Conservation (phyloP, 1,140 invertebrate genomes). For the Alviniconcha marisindica region DNA sequence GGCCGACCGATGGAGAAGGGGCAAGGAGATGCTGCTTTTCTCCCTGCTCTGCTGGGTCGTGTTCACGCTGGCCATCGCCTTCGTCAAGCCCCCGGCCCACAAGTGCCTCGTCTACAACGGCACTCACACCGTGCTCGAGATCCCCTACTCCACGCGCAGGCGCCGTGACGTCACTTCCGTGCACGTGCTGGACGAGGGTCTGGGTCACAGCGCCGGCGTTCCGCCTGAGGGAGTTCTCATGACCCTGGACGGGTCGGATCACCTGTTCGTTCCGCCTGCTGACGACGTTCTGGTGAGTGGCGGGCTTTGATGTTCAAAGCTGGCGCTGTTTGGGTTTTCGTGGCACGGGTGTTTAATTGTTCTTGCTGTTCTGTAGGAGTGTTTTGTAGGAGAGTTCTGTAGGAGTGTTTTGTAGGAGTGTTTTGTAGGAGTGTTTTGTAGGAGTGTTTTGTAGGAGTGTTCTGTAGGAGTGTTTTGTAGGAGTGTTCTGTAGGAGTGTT, state of each 20-base stretch:
- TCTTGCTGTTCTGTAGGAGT: not conserved
- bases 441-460: too few relatives aligned
- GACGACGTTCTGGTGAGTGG: not conserved
- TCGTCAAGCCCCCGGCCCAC: slow-evolving; percentile 94
- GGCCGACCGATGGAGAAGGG: slow-evolving; percentile 84
- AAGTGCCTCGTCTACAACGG: slow-evolving; percentile 88
- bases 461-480: too few relatives aligned
- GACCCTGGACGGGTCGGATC: slow-evolving; percentile 33
- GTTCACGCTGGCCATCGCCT: slow-evolving; percentile 96
- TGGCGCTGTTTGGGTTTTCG: too few relatives aligned
- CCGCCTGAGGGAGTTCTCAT: slow-evolving; percentile 10
- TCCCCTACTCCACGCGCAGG: slow-evolving; percentile 39
- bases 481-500: too few relatives aligned
- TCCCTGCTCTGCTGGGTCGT: slow-evolving; percentile 96
- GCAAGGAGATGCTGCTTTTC: slow-evolving; percentile 87
- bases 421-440: too few relatives aligned
- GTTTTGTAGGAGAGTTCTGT: too few relatives aligned
- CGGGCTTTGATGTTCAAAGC: too few relatives aligned
- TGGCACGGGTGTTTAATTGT: not conserved
- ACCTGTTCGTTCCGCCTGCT: not conserved
- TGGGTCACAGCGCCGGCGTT: not conserved
- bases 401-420: too few relatives aligned
- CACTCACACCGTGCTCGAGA: slow-evolving; percentile 78
- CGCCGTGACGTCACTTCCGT: slow-evolving; percentile 40
- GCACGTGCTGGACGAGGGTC: slow-evolving; percentile 16